Base-by-base conservation (phyloP, 2,113 vertebrate genomes). In the Oryzias javanicus region DNA sequence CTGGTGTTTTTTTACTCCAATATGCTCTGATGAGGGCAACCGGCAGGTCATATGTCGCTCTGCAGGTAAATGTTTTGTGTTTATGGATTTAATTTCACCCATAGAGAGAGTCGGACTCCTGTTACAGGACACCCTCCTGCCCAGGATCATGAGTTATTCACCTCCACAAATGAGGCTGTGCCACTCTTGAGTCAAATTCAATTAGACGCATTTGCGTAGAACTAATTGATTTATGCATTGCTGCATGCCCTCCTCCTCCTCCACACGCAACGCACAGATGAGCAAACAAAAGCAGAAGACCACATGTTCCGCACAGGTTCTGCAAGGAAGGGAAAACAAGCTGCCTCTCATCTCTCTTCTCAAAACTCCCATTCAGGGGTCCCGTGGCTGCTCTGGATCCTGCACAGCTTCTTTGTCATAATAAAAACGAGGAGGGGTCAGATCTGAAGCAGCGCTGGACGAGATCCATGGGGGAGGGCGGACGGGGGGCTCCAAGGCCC, bases 361-460 rank as follows among this genome's bases (percentile, higher is more conserved):
- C 16, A 27, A 14, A 29, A 42, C 51, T 64, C 49, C 56, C 58
- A 29, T 70, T 58, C 55, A 68, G 29, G 29, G 52, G 55, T 73
- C 65, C 55, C 29, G 6, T 64, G 63, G 61, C 68, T 46, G 58
- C 18, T 64, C 56, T 25, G 16, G 52, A 55, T 60, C 62, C 76
- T 51, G 76, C 79, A 79, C 83, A 74, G 81, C 78, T 67, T 77
- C 77, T 74, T 79, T 84, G 77, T 83, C 81, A 72, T 74, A 3
- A 40, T 19, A 49, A 50, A 69, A 79, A 55, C 14, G 51, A 76
- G 73, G 62, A 69, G 67, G 70, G 64, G 65, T 74, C 60, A 64
- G 58, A 69, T 63, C 24, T 80, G 44, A 52, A 64, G 56, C 65
- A 67, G 44, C 41, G 25, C 42, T n/a, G 56, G 51, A 60, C 49